Evolutionary conservation across 2,797 vertebrate genomes (phyloP).

Genomic region (Gallinago nigripennis): DNA sequence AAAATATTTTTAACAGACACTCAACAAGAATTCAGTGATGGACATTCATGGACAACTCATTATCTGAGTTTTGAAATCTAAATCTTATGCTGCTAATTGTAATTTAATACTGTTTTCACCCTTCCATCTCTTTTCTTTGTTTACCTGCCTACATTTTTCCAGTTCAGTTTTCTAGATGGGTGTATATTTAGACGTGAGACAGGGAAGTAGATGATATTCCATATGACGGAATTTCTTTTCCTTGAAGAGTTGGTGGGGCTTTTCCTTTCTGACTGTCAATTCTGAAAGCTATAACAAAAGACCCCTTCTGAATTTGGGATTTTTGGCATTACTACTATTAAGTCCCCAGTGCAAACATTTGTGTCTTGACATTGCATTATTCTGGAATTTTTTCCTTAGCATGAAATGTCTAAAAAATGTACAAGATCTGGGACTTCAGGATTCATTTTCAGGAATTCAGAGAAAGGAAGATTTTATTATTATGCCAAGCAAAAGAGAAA

Average conservation of each 20-base stretch:
- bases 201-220: neutral
- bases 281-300: conserved; percentile 7
- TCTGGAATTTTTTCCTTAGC: neutral
- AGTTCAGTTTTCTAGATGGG: conserved; percentile 2
- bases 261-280: neutral
- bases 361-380: neutral
- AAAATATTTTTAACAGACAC: neutral
- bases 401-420: neutral
- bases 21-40: neutral
- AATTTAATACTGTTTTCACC: neutral
- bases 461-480: neutral
- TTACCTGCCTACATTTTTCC: neutral
- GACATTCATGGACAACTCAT: neutral
- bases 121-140: conserved; percentile 29
- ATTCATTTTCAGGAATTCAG: neutral
- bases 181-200: neutral
- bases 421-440: neutral
- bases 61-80: neutral
- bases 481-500: neutral
- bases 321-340: neutral
- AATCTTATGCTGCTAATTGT: conserved; percentile 9
- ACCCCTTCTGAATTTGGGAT: neutral
- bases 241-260: neutral
- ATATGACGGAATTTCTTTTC: neutral
- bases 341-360: neutral